These are phyloP conservation scores for Trachemys scripta DNA, from an alignment of 2,113 vertebrate species.

Conservation along the genomic window DNA sequence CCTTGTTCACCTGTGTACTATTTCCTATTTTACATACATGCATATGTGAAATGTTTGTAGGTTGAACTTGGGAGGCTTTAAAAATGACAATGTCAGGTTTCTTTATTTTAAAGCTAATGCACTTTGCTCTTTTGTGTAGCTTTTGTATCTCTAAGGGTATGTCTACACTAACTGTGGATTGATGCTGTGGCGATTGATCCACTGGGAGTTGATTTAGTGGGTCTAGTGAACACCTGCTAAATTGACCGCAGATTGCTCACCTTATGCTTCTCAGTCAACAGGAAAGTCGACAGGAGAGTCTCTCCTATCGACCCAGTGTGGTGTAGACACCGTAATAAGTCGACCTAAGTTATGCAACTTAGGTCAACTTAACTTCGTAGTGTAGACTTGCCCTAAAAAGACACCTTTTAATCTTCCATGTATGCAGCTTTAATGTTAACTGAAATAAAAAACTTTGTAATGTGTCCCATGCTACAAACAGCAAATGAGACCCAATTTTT, in stretches of 20 bases:
- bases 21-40: neutral
- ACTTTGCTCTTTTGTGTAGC: neutral
- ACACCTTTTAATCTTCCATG: neutral
- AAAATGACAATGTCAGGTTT: neutral
- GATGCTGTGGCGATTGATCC: too few species aligned
- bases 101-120: neutral
- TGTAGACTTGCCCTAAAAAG: neutral
- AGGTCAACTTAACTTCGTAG: too few species aligned
- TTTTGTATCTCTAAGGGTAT: neutral
- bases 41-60: neutral
- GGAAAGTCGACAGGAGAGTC: too few species aligned
- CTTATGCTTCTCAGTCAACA: too few species aligned
- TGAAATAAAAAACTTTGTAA: neutral
- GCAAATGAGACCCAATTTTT: neutral
- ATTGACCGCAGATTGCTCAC: too few species aligned
- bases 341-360: too few species aligned
- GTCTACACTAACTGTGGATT: too few species aligned
- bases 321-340: too few species aligned
- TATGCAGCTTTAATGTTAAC: neutral
- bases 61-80: neutral
- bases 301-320: too few species aligned
- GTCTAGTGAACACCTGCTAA: too few species aligned
- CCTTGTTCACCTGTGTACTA: rapidly evolving
- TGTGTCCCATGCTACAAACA: neutral
- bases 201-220: too few species aligned